Base-by-base conservation (phyloP, 2,888 invertebrate species). In the Acleris laterana region DNA sequence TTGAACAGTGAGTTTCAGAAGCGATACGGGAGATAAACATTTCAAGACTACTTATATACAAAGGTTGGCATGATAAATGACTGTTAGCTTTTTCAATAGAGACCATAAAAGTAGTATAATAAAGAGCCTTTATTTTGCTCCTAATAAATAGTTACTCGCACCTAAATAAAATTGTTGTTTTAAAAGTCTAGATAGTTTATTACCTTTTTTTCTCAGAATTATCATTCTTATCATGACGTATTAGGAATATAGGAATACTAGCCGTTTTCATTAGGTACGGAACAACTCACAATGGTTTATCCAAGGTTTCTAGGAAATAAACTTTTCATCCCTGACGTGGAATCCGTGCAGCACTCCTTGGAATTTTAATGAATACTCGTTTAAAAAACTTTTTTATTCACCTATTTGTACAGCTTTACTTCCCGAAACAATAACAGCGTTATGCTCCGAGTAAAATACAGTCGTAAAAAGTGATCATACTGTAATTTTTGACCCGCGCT, bases 391-490 rank as follows among this genome's bases (percentile, higher is more conserved):
- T 38, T 38, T 38, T 38, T 38, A 13, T 38, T 38, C n/a, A n/a
- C n/a, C n/a, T 38, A 38, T 51, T 22, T 6, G 38, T 42, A 32
- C 5, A 51, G 6, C 51, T 22, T 9, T 51, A 22, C 22, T n/a
- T 32, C 38, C 13, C 19, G 20, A 13, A 50, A 20, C 42, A 20
- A 38, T 59, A 19, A 50, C 38, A 6, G 9, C 16, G 16, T 59
- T 42, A 38, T 51, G n/a, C 3, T 49, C 32, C 32, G 5, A 55
- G 19, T 20, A 55, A 55, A 55, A 55, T 55, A 22, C 53, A 16
- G 20, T 20, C 42, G 42, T 55, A 55, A 42, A 55, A 42, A 55
- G 55, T 20, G 20, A 42, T 20, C 19, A 32, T 20, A 55, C 55
- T 13, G 55, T 42, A n/a, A 55, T 55, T 55, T 19, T 20, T 22